Evolutionary conservation across 2,113 vertebrate genomes (phyloP).

Genomic region (Amphiprion ocellaris): DNA sequence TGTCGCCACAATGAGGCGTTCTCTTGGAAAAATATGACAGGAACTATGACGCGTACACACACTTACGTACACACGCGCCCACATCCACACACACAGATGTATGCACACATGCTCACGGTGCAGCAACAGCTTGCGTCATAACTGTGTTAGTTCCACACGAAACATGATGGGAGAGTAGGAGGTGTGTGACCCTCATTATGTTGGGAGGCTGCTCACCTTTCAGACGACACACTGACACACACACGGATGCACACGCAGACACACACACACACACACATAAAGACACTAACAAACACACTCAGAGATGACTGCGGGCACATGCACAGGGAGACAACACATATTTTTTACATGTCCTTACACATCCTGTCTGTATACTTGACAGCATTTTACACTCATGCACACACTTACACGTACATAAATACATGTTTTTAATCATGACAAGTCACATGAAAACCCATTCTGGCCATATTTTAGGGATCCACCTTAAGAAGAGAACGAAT

Average conservation of each 20-base stretch:
- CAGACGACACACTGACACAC: conserved; percentile 17
- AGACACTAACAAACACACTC: too few species aligned
- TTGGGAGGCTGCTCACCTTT: conserved; percentile 61
- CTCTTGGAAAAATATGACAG: conserved; percentile 60
- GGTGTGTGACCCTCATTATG: conserved; percentile 61
- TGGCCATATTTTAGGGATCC: not conserved
- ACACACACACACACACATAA: not conserved
- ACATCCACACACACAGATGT: conserved; percentile 30
- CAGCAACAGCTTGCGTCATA: conserved; percentile 50
- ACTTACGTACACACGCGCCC: not conserved
- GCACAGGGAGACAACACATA: not conserved
- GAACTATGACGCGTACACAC: conserved; percentile 40
- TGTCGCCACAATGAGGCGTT: conserved; percentile 52
- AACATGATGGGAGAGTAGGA: conserved; percentile 61
- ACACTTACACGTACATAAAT: not conserved
- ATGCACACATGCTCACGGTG: conserved; percentile 10
- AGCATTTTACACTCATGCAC: conserved; percentile 5
- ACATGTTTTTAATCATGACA: not conserved
- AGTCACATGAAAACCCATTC: not conserved
- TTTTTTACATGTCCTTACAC: not conserved
- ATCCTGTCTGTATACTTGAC: not conserved
- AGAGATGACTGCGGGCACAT: too few species aligned
- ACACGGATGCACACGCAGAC: not conserved
- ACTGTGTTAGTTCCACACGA: conserved; percentile 33
- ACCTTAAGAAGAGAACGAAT: too few species aligned